phyloP scores from a whole-genome alignment of 1,140 invertebrate species.

The Lucilia sericata region DNA sequence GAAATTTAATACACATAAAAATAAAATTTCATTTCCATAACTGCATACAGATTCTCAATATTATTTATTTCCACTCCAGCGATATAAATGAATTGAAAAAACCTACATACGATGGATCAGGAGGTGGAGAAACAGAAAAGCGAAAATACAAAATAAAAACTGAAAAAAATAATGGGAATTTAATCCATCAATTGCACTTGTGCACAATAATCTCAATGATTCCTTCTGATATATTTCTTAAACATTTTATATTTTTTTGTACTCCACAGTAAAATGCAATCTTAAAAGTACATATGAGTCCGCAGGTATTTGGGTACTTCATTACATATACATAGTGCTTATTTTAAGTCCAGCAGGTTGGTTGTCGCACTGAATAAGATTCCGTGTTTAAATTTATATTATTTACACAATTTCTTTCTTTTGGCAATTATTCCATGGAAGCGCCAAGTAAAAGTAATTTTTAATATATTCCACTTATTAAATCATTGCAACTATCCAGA shows the following conservation, averaged over 20 bases:
- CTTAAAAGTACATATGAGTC: no score
- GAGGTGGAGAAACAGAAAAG: not conserved
- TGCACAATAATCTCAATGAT: constrained; percentile 37
- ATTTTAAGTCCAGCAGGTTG: no score
- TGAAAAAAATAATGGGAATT: constrained; percentile 33
- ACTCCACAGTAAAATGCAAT: no score
- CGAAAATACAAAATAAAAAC: not conserved
- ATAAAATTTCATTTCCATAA: constrained; percentile 42
- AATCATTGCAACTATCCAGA: not conserved
- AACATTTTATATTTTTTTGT: no score
- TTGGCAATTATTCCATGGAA: not conserved
- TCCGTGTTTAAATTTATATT: not conserved
- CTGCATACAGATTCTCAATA: constrained; percentile 39
- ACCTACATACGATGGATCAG: not conserved
- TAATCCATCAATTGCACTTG: constrained; percentile 43
- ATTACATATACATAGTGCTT: no score
- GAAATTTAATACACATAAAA: constrained; percentile 38
- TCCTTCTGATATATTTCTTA: constrained; percentile 14
- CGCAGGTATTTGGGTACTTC: no score
- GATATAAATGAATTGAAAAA: constrained; percentile 36
- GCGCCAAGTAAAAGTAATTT: not conserved
- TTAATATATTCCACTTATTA: not conserved
- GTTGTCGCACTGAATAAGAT: not conserved
- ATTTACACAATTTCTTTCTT: not conserved
- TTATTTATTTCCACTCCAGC: constrained; percentile 42